Evolutionary conservation across 2,888 invertebrate genomes (phyloP), one percentile per base, ranked within the genome.

Genomic region (Brachyptera risi): DNA sequence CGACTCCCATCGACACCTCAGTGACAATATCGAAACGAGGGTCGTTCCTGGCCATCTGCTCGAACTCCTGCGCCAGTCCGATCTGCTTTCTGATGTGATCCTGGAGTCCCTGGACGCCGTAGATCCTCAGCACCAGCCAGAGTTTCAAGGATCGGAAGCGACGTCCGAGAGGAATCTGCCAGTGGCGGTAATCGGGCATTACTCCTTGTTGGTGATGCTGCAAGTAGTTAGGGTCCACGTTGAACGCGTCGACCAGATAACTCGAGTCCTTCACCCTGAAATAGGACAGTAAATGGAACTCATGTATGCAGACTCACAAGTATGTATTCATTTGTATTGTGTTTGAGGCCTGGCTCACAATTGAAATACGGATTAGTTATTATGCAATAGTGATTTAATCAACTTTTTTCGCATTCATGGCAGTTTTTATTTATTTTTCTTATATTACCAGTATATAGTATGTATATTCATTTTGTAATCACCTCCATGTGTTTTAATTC

Each of bases 111-210:
- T 87, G 84, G 2, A 87, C 83, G 0, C 96, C 96, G 68, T 90
- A 88, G 60, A 88, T 78, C 65, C 94, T 82, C 68, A 96, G 76
- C 0, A 92, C 92, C 65, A 94, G 92, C 96, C 96, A 96, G n/a
- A 96, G 76, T 74, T 96, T 96, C 19, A 96, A 76, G 0, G 96
- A 85, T 50, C 96, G 83, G 73, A 96, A 96, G 67, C 94, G 80
- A 44, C 96, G 81, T 0, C 94, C 93, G 23, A 95, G 77, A 3
- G 92, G 85, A 71, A 93, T 89, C 75, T 92, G 91, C 91, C 91
- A 92, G 70, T 92, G 87, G 79, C 93, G 77, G 65, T 82, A 83
- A 68, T 85, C 88, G 0, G 83, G 83, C 5, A 82, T 79, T 63
- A 69, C 65, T 0, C 70, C 69, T 56, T 75, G 71, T 54, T 72